Conservation (phyloP, 2,797 vertebrate genomes). For the Coilia nasus region DNA sequence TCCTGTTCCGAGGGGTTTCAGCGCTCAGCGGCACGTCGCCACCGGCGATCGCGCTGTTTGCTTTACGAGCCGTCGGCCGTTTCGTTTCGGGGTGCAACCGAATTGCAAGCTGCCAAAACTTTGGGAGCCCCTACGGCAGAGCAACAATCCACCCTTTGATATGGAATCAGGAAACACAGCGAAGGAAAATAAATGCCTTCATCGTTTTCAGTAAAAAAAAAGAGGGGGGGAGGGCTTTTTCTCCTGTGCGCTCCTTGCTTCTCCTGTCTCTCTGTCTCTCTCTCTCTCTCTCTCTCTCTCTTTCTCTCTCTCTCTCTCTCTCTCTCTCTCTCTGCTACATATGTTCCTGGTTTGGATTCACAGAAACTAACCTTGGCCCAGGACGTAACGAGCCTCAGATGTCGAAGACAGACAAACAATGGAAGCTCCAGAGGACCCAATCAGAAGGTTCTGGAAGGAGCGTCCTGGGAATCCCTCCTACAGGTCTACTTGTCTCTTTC, state of each 20-base stretch:
- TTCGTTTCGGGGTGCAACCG: conserved; percentile 52
- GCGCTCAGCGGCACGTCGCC: too few relatives aligned
- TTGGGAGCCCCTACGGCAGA: conserved; percentile 74
- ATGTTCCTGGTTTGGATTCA: conserved; percentile 72
- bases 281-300: conserved; percentile 62
- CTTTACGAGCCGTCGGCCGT: conserved; percentile 48
- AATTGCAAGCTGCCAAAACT: conserved; percentile 73
- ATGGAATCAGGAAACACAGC: conserved; percentile 78
- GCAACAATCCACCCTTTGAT: conserved; percentile 81
- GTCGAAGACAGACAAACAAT: conserved; percentile 57
- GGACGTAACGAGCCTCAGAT: conserved; percentile 70
- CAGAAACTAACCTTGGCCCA: conserved; percentile 66
- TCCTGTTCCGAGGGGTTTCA: too few relatives aligned
- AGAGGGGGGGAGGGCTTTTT: conserved; percentile 69
- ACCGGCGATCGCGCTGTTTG: neutral
- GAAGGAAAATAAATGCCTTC: conserved; percentile 82
- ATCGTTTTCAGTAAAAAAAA: conserved; percentile 63
- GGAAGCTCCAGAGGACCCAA: conserved; percentile 73
- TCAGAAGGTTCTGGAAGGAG: conserved; percentile 74
- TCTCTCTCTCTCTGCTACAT: conserved; percentile 44
- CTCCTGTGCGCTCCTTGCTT: conserved; percentile 65
- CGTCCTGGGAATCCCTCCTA: conserved; percentile 73
- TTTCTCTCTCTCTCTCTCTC: conserved; percentile 9
- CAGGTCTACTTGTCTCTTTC: conserved; percentile 59
- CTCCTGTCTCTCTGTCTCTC: conserved; percentile 58